These are phyloP conservation scores for Hucho hucho DNA, from an alignment of 2,113 vertebrate genomes.

Conservation along the genomic window DNA sequence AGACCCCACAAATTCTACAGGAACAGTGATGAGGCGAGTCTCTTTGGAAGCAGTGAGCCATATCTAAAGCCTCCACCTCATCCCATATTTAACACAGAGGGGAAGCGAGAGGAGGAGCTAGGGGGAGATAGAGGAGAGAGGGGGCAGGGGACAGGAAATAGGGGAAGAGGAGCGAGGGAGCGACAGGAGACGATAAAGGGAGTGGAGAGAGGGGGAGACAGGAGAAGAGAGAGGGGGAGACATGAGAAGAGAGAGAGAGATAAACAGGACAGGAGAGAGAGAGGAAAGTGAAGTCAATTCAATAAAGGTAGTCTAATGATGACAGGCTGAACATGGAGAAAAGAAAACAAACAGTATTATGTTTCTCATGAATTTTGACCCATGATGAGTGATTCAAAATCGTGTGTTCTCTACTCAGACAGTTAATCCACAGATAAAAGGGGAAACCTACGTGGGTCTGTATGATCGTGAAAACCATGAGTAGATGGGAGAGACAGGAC, in stretches of 20 bases:
- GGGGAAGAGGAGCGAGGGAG: neutral
- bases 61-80: constrained; percentile 49
- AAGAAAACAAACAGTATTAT: neutral
- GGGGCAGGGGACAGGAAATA: neutral
- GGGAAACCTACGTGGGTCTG: no score
- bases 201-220: neutral
- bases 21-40: constrained; percentile 53
- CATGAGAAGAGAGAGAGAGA: no score
- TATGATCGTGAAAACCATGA: no score
- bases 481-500: no score
- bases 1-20: constrained; percentile 42
- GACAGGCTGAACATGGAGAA: constrained; percentile 20
- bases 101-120: neutral
- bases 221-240: neutral
- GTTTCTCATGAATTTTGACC: no score
- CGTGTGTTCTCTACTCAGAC: no score
- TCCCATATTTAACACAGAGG: constrained; percentile 45
- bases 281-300: constrained; percentile 7
- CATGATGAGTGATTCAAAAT: no score
- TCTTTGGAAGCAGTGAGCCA: constrained; percentile 40
- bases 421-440: no score
- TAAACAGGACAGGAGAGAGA: neutral
- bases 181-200: no score
- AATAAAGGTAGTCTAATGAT: constrained; percentile 18
- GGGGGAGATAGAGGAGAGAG: neutral